Evolutionary conservation across 2,113 vertebrate species (phyloP).

Genomic region (Paralichthys olivaceus): DNA sequence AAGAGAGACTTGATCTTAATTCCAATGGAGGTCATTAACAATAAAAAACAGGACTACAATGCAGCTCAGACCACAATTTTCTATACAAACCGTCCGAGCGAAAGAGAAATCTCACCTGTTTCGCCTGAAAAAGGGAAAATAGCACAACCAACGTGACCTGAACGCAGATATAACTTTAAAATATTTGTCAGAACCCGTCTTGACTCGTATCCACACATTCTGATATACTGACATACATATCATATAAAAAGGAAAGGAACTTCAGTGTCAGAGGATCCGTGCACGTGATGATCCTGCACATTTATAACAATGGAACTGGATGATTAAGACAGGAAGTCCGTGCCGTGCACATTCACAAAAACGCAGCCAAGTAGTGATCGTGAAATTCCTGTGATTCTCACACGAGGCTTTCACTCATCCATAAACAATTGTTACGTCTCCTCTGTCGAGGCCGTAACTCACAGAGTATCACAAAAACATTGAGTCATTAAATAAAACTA

Average conservation of each 20-base stretch:
- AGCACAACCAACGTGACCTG: too few relatives aligned
- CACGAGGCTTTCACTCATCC: not conserved
- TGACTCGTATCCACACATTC: too few relatives aligned
- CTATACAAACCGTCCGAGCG: too few relatives aligned
- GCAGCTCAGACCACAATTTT: too few relatives aligned
- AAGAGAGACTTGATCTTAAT: not conserved
- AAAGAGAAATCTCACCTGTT: too few relatives aligned
- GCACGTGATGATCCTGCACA: too few relatives aligned
- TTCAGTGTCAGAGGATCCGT: not conserved
- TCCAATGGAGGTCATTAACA: not conserved
- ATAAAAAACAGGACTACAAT: too few relatives aligned
- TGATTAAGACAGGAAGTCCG: conserved; percentile 19
- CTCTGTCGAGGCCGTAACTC: not conserved
- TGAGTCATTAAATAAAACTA: not conserved
- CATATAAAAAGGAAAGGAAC: not conserved
- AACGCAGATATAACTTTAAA: too few relatives aligned
- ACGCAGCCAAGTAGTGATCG: not conserved
- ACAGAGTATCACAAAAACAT: not conserved
- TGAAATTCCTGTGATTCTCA: not conserved
- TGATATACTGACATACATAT: not conserved
- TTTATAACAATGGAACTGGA: not conserved
- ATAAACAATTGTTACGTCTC: not conserved
- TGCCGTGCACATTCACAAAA: not conserved
- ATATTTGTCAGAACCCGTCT: too few relatives aligned
- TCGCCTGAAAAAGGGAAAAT: too few relatives aligned